Evolutionary conservation across 2,888 invertebrate genomes (phyloP).

Genomic region (Athrips mouffetella): DNA sequence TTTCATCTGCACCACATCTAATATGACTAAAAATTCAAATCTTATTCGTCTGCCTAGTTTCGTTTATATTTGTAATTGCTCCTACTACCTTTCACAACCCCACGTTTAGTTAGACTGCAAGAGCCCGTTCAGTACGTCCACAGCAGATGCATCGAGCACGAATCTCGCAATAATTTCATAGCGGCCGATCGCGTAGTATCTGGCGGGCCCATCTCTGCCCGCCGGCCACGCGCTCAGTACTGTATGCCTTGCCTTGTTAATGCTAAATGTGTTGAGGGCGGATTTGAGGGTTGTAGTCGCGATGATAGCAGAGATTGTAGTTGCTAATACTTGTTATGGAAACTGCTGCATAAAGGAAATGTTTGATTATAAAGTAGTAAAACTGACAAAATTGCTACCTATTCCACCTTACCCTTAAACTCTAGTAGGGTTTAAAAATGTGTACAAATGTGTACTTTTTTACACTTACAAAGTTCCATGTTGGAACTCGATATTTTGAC

Average conservation of each 20-base stretch:
- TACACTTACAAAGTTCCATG: too few relatives aligned
- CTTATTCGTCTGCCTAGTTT: too few relatives aligned
- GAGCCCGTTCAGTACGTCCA: conserved; percentile 10
- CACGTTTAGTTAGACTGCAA: background rate
- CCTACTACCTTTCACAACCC: background rate
- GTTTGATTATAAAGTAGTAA: too few relatives aligned
- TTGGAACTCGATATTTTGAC: too few relatives aligned
- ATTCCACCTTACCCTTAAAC: too few relatives aligned
- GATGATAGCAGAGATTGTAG: conserved; percentile 2
- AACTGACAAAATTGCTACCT: too few relatives aligned
- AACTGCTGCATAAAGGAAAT: conserved; percentile 7
- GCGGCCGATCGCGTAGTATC: conserved; percentile 61
- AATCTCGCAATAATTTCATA: conserved; percentile 75
- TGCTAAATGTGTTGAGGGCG: conserved; percentile 11
- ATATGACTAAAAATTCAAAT: too few relatives aligned
- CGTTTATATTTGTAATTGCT: too few relatives aligned
- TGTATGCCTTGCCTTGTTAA: conserved; percentile 4
- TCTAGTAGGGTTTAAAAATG: too few relatives aligned
- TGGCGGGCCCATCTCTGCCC: conserved; percentile 59
- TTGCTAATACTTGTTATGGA: conserved; percentile 11
- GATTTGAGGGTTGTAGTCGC: conserved; percentile 4
- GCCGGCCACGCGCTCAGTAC: conserved; percentile 58
- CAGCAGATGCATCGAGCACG: conserved; percentile 71
- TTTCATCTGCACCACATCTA: too few relatives aligned
- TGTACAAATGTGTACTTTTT: too few relatives aligned